A percentile compares a stretch with the other conserved stretches of the same genome.
phyloP scores from a whole-genome alignment of 2,113 vertebrate species.

The crab-eating macaque (Macaca fascicularis) region DNA sequence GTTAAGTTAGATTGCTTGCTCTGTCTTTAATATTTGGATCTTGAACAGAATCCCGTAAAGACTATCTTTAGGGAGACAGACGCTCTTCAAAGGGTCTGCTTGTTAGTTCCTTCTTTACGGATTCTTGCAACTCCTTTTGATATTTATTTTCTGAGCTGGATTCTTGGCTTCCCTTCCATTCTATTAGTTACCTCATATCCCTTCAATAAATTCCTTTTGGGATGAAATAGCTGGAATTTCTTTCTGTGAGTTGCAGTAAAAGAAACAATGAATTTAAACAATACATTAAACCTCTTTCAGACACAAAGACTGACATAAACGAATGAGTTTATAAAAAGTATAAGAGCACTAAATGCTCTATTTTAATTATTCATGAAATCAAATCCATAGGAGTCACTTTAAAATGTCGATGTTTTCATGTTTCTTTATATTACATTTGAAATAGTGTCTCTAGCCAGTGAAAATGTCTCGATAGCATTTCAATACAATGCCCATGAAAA shows the following conservation, averaged over 20 bases:
- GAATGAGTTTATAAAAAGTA: conserved; percentile 26
- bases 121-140: background rate
- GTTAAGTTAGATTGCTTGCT: background rate
- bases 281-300: background rate
- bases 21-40: background rate
- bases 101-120: background rate
- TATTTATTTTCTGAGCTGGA: background rate
- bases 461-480: background rate
- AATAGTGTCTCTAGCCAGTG: background rate
- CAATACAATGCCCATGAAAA: background rate
- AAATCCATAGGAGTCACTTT: conserved; percentile 16
- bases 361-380: conserved; percentile 43
- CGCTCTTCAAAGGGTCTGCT: background rate
- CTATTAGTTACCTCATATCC: background rate
- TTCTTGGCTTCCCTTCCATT: background rate
- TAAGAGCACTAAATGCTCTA: conserved; percentile 13
- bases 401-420: conserved; percentile 29
- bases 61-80: background rate
- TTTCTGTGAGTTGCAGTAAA: conserved; percentile 27
- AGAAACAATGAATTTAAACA: conserved; percentile 45
- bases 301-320: conserved; percentile 46
- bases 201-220: conserved; percentile 14
- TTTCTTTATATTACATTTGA: conserved; percentile 41
- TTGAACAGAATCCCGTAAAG: background rate
- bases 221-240: background rate